Percentiles rank a stretch among this genome's conserved stretches.
Conservation (phyloP, 2,888 invertebrate genomes). For the Crematogaster levior region DNA sequence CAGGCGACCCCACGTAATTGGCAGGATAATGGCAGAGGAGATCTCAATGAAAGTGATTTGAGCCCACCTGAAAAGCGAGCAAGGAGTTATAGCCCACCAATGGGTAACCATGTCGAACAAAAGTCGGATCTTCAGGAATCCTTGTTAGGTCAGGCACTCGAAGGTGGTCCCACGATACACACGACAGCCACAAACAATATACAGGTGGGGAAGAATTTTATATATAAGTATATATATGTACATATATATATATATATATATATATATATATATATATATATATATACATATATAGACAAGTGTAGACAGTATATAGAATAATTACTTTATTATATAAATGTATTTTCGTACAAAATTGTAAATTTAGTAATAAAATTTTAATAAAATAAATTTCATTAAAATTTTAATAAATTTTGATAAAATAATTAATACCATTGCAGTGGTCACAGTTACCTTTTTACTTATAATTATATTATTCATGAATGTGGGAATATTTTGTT, state of each 20-base stretch:
- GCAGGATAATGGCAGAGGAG: slow-evolving; percentile 88
- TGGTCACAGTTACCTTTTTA: neutral
- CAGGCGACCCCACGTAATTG: slow-evolving; percentile 89
- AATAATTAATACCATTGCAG: neutral
- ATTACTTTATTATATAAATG: neutral
- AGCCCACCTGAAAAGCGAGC: slow-evolving; percentile 87
- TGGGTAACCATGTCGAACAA: slow-evolving; percentile 82
- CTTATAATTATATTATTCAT: neutral
- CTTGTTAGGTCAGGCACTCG: slow-evolving; percentile 92
- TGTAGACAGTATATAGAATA: too few species aligned
- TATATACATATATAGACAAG: too few species aligned
- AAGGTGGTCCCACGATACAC: slow-evolving; percentile 90
- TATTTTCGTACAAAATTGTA: neutral
- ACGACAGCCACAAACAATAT: slow-evolving; percentile 84
- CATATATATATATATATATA: too few species aligned
- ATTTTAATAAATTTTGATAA: neutral
- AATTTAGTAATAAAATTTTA: too few species aligned
- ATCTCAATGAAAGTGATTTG: slow-evolving; percentile 85
- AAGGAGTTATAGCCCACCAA: slow-evolving; percentile 83
- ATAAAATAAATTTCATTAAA: too few species aligned
- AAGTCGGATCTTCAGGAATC: slow-evolving; percentile 90
- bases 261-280: too few species aligned
- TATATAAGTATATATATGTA: too few species aligned
- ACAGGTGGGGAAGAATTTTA: slow-evolving; percentile 81
- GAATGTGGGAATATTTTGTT: neutral